Conservation (phyloP, 2,888 invertebrate species). For the Eupeodes latifasciatus region DNA sequence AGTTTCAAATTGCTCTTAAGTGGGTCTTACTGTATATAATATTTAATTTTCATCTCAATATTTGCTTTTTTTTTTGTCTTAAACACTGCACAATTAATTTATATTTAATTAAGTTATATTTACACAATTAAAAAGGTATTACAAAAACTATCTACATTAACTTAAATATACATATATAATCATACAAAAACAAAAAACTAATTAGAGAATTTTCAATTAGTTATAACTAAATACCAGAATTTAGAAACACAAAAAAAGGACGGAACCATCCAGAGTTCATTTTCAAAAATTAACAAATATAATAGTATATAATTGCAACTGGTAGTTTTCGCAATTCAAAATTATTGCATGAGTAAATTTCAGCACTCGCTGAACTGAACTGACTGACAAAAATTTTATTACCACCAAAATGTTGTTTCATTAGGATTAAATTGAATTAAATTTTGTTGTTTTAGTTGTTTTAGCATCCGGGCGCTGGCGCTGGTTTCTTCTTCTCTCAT, state of each 20-base stretch:
- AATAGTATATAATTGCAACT: constrained; percentile 2
- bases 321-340: constrained; percentile 3
- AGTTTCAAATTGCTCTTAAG: too few relatives aligned
- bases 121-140: too few relatives aligned
- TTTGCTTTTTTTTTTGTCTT: too few relatives aligned
- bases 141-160: too few relatives aligned
- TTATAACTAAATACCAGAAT: background rate
- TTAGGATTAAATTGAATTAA: constrained; percentile 48
- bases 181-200: constrained; percentile 3
- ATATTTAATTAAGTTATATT: too few relatives aligned
- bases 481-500: constrained; percentile 1
- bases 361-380: constrained; percentile 15
- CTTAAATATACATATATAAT: too few relatives aligned
- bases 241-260: constrained; percentile 14
- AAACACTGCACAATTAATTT: too few relatives aligned
- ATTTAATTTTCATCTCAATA: too few relatives aligned
- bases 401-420: constrained; percentile 49
- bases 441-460: background rate
- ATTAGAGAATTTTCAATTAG: constrained; percentile 40
- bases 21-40: too few relatives aligned
- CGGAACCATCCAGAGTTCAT: background rate
- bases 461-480: background rate
- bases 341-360: constrained; percentile 39
- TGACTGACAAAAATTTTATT: background rate
- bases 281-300: too few relatives aligned